A percentile compares a stretch with the other conserved stretches of the same genome.
Conservation (phyloP, 2,113 vertebrate species). For the Carlito syrichta region DNA sequence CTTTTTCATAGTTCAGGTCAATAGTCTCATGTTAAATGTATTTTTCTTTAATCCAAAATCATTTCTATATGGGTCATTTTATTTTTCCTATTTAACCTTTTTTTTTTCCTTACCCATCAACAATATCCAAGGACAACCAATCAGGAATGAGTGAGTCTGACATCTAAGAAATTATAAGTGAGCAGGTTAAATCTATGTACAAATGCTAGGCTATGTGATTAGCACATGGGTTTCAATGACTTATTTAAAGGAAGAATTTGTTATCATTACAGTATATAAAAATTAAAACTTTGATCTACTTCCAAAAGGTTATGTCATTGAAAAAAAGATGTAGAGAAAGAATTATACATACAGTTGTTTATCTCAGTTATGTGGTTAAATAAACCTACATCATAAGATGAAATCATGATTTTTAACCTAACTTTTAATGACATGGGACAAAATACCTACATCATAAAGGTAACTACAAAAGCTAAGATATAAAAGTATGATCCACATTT, state of each 20-base stretch:
- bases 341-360: background rate
- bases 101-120: background rate
- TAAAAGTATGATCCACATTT: background rate
- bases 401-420: background rate
- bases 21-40: background rate
- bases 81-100: background rate
- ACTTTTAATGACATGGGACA: background rate
- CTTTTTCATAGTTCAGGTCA: background rate
- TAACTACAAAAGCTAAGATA: background rate
- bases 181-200: background rate
- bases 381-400: background rate
- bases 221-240: background rate
- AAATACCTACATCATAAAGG: background rate
- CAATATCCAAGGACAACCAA: background rate
- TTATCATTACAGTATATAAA: background rate
- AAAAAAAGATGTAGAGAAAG: background rate
- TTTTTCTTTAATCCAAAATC: background rate
- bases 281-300: background rate
- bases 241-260: background rate
- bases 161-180: background rate
- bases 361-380: background rate
- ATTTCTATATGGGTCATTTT: background rate
- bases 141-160: background rate
- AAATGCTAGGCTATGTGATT: background rate
- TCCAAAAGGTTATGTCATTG: background rate